Percentiles rank a stretch among this genome's conserved stretches.
These are phyloP conservation scores for Philonicus albiceps DNA, from an alignment of 2,888 invertebrate species.

Conservation along the genomic window DNA sequence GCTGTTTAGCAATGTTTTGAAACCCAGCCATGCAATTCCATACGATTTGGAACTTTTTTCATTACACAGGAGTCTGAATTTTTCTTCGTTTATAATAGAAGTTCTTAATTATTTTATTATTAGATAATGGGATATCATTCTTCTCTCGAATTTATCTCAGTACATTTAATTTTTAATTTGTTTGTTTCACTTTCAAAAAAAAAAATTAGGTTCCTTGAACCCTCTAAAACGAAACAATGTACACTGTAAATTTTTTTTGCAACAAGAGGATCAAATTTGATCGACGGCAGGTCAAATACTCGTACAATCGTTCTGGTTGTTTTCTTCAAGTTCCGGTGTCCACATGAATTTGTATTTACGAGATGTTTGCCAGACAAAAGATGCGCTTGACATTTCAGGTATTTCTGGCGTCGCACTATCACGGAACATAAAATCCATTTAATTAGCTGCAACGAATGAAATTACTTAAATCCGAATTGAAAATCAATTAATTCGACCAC, in stretches of 20 bases:
- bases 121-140: too few relatives aligned
- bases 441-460: not conserved
- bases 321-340: not conserved
- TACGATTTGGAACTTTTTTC: too few relatives aligned
- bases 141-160: too few relatives aligned
- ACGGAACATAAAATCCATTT: not conserved
- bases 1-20: too few relatives aligned
- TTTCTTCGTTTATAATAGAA: too few relatives aligned
- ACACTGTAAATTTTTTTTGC: not conserved
- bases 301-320: not conserved
- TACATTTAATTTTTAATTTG: not conserved
- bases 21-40: too few relatives aligned
- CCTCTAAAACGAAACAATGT: not conserved
- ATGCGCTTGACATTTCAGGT: conserved; percentile 10
- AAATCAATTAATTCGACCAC: not conserved
- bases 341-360: not conserved
- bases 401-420: conserved; percentile 17
- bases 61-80: too few relatives aligned
- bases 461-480: not conserved
- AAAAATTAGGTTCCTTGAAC: not conserved
- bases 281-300: not conserved
- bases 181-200: not conserved
- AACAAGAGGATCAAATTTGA: not conserved
- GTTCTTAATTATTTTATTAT: too few relatives aligned
- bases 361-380: not conserved